Base-by-base conservation (phyloP, 2,888 invertebrate genomes). In the Lochmaea crataegi region DNA sequence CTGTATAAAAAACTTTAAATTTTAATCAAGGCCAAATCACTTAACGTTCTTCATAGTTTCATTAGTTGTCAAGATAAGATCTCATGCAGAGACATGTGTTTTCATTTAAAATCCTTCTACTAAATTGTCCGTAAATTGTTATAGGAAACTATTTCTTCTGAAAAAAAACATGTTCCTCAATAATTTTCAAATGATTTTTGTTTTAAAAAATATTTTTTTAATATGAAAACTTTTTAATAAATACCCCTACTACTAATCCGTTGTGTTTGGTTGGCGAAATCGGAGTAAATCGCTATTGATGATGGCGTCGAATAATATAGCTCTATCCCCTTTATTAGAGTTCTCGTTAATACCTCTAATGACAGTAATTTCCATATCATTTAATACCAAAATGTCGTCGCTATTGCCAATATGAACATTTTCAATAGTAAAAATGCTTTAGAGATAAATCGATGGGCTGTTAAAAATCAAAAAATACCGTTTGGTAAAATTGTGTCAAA, bases 321-420 rank as follows among this genome's bases (percentile, higher is more conserved):
- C 67, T 66, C 61, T 67, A 71, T 71, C 71, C 71, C 63, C 71
- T 71, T 71, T 71, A 71, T 69, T 69, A 53, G 41, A 63, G 57
- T 42, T 64, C 53, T 45, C 61, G 67, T 71, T 71, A 66, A 65
- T 71, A 45, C 71, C 66, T 66, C 51, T 67, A 66, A 66, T 71
- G 71, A 71, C 63, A 60, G 71, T 71, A 66, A 71, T 71, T 71
- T 71, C 71, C 71, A 68, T 68, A 68, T 68, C 68, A 68, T 68
- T 68, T 68, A 61, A 68, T 68, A 48, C 68, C 38, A 32, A 68
- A 68, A 68, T 68, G 38, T 68, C 68, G 41, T 38, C 38, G 68
- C 45, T 61, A 61, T 60, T 48, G 18, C 68, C 68, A 68, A 61
- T 61, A 51, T 51, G 18, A 68, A 68, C 51, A 61, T 61, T 61